Evolutionary conservation across 2,113 vertebrate genomes (phyloP), one percentile per base, ranked within the genome.

Genomic region (Ranitomeya imitator): DNA sequence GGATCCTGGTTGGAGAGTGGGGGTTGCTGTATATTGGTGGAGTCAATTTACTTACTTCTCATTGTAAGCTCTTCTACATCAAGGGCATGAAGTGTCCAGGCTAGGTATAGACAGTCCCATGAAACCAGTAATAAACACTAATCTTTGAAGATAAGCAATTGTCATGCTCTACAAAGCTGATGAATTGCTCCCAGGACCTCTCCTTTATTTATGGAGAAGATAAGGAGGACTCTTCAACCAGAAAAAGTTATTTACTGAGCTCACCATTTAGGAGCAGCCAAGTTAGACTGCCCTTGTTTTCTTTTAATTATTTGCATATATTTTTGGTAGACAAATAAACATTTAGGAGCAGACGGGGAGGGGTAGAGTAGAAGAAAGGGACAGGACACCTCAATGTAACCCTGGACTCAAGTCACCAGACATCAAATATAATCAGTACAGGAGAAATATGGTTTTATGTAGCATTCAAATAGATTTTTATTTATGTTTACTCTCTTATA

Each of bases 231-330:
- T 88, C 69, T 0, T 57, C 0, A 26, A 80, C 74, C 10, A 0
- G 8, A 1, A 54, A 60, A 79, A 19, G 51, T 19, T 89, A 74
- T 89, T 85, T 85, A 14, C 52, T 71, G 51, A 73, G 16, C 51
- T 31, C 51, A 67, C 78, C 16, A 6, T 4, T 15, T 60, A 12
- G 63, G 71, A 37, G 60, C 60, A 57, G 23, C 9, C 19, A 12
- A 18, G 23, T 52, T 78, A 45, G 65, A 60, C 23, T 3, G 18
- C 14, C 21, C 52, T 79, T 88, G 87, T 89, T 85, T 89, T 79
- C 74, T 77, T 89, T 89, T 89, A 89, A 85, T 89, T 79, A 83
- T 84, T 85, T 54, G 69, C 82, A 89, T 89, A 67, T 85, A 89
- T 78, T 69, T 16, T 78, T 61, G 6, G 37, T 55, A 55, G 81